These are phyloP conservation scores for Cenopis cana DNA, from an alignment of 2,888 invertebrate species.

Conservation along the genomic window DNA sequence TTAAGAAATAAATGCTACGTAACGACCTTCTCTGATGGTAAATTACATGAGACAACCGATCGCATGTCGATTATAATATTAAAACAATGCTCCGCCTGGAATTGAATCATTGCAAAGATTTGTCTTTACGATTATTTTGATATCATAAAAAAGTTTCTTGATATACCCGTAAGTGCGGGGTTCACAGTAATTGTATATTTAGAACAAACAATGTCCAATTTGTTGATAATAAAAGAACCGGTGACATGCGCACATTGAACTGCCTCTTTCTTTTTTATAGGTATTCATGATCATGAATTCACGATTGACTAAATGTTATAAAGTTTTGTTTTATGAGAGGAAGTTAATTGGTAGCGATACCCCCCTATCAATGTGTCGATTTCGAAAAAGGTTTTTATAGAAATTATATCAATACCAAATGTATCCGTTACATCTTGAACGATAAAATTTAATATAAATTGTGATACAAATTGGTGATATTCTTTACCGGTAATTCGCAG, in stretches of 20 bases:
- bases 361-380: not conserved
- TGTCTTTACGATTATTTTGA: conserved; percentile 41
- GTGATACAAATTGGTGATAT: conserved; percentile 18
- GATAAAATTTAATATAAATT: not conserved
- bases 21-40: conserved; percentile 50
- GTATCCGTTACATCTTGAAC: conserved; percentile 1
- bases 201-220: conserved; percentile 26
- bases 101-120: conserved; percentile 50
- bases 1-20: conserved; percentile 58
- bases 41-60: conserved; percentile 53
- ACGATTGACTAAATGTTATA: conserved; percentile 1
- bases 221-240: conserved; percentile 24
- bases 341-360: conserved; percentile 15
- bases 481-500: not conserved
- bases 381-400: conserved; percentile 2
- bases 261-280: not conserved
- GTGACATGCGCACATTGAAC: not conserved
- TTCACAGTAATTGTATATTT: conserved; percentile 6
- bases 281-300: conserved; percentile 4
- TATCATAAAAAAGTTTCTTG: conserved; percentile 41
- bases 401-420: conserved; percentile 6
- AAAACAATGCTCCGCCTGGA: conserved; percentile 50
- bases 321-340: conserved; percentile 13
- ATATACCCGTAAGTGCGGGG: not conserved
- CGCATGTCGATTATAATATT: conserved; percentile 47